These are phyloP conservation scores for Melanophora roralis DNA, from an alignment of 2,888 invertebrate genomes.

Conservation along the genomic window DNA sequence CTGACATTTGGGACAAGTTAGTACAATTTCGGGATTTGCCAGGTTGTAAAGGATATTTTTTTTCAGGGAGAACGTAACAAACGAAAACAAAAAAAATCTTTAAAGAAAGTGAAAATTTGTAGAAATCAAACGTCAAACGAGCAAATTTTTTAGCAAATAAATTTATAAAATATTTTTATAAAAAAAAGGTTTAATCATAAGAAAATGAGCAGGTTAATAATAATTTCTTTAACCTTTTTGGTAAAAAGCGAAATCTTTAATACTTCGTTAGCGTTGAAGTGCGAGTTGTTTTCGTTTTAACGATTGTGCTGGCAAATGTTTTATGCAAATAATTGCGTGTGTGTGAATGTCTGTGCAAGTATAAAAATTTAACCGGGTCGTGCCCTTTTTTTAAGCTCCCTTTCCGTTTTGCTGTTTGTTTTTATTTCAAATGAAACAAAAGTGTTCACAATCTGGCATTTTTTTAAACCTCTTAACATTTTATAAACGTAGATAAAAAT, in stretches of 20 bases:
- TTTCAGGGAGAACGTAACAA: slow-evolving; percentile 60
- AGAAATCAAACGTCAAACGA: slow-evolving; percentile 36
- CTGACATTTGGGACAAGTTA: slow-evolving; percentile 76
- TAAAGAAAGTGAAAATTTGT: slow-evolving; percentile 20
- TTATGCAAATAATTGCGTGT: background rate
- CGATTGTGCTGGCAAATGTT: background rate
- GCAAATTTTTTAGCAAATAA: slow-evolving; percentile 4
- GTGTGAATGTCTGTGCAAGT: background rate
- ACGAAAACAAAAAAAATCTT: slow-evolving; percentile 55
- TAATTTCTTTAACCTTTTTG: background rate
- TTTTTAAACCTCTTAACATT: background rate
- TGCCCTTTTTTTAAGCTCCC: slow-evolving; percentile 4
- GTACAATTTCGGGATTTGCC: slow-evolving; percentile 77
- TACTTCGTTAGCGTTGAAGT: background rate
- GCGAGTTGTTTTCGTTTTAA: slow-evolving; percentile 23
- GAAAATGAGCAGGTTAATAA: too few relatives aligned
- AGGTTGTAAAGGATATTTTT: slow-evolving; percentile 76
- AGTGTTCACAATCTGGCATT: slow-evolving; percentile 42
- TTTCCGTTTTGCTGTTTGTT: background rate
- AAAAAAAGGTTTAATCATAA: background rate
- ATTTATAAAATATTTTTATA: background rate
- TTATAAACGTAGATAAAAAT: too few relatives aligned
- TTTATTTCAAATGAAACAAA: background rate
- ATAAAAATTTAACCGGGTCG: slow-evolving; percentile 38
- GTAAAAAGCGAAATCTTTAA: background rate